These are phyloP conservation scores for Tadarida brasiliensis DNA, from an alignment of 2,797 vertebrate species.

Conservation along the genomic window DNA sequence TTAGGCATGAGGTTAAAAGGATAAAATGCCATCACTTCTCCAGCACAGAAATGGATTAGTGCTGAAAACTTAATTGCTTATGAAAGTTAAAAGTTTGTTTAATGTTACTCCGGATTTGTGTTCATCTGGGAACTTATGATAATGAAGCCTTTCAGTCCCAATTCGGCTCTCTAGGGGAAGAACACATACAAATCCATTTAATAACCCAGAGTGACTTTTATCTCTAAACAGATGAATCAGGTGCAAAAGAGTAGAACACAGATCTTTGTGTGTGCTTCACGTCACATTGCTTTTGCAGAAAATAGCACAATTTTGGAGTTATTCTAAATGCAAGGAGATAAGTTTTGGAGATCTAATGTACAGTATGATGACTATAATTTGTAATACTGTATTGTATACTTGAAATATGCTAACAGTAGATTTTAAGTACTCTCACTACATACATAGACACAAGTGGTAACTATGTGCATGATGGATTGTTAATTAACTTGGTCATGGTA, in stretches of 20 bases:
- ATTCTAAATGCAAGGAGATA: background rate
- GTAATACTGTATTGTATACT: background rate
- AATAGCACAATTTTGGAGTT: background rate
- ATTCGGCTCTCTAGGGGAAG: constrained; percentile 55
- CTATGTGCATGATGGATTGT: background rate
- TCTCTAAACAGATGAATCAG: constrained; percentile 61
- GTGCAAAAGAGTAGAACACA: constrained; percentile 30
- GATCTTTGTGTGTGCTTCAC: background rate
- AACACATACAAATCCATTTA: constrained; percentile 64
- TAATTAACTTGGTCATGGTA: background rate
- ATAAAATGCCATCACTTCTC: constrained; percentile 71
- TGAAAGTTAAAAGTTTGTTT: constrained; percentile 63
- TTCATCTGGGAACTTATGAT: constrained; percentile 56
- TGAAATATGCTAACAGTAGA: background rate
- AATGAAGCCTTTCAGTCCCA: constrained; percentile 56
- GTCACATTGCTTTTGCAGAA: background rate
- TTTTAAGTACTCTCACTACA: background rate
- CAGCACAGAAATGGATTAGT: constrained; percentile 61
- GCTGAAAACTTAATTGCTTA: constrained; percentile 73
- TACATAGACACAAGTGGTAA: background rate
- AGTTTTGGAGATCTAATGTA: background rate
- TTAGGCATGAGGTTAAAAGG: constrained; percentile 65
- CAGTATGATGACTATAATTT: background rate
- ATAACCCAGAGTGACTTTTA: constrained; percentile 52
- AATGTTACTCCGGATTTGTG: constrained; percentile 71